Evolutionary conservation across 2,888 invertebrate species (phyloP).

Genomic region (Dioctria rufipes): DNA sequence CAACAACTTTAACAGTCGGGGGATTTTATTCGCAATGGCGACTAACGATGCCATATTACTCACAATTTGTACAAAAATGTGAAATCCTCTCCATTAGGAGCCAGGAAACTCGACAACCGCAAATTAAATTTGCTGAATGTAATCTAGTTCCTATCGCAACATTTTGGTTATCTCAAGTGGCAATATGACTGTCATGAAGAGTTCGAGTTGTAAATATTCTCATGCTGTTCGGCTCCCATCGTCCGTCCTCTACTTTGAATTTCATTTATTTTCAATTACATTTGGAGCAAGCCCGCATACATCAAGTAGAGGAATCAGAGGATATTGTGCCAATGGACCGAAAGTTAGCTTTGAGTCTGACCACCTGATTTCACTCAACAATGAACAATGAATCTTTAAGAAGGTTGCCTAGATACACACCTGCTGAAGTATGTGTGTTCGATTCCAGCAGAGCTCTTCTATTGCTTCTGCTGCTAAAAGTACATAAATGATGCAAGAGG

Average conservation of each 20-base stretch:
- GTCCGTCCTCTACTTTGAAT: slow-evolving; percentile 3
- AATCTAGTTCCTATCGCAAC: slow-evolving; percentile 4
- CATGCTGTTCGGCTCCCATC: slow-evolving; percentile 6
- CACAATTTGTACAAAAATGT: slow-evolving; percentile 27
- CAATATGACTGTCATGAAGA: slow-evolving; percentile 30
- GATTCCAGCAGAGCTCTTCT: neutral
- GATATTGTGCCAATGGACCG: neutral
- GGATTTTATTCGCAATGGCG: neutral
- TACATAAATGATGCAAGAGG: neutral
- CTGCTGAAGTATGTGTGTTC: neutral
- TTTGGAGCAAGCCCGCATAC: neutral
- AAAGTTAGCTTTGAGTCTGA: neutral
- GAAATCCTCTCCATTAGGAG: neutral
- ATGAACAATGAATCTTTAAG: slow-evolving; percentile 7
- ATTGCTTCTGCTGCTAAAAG: neutral
- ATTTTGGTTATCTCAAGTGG: slow-evolving; percentile 42
- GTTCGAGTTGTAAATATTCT: neutral
- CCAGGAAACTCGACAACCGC: neutral
- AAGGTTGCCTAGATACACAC: slow-evolving; percentile 16
- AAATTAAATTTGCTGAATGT: slow-evolving; percentile 13
- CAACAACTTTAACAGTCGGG: neutral
- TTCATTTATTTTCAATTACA: slow-evolving; percentile 45
- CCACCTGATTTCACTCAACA: slow-evolving; percentile 7
- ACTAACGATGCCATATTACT: neutral
- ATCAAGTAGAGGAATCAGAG: too few relatives aligned